Conservation (phyloP, 2,113 vertebrate genomes). For the Jacana jacana region DNA sequence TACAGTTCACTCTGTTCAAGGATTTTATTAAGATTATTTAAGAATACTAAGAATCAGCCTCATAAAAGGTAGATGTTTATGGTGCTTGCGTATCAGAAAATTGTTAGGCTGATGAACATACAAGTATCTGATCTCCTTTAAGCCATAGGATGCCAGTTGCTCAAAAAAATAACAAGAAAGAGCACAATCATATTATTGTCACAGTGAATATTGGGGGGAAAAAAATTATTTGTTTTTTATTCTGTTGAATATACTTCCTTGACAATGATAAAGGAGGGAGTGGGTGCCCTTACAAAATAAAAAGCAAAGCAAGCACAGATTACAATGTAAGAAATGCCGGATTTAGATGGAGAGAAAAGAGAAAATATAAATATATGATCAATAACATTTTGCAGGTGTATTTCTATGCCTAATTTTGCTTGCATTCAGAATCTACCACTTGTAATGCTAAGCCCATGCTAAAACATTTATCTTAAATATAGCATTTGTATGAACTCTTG, state of each 20-base stretch:
- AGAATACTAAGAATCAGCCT: neutral
- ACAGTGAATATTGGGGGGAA: neutral
- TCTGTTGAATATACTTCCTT: neutral
- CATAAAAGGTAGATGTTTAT: rapidly evolving
- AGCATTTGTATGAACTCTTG: neutral
- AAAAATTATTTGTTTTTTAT: neutral
- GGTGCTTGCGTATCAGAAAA: neutral
- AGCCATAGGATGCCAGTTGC: neutral
- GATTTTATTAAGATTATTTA: neutral
- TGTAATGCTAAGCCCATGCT: neutral
- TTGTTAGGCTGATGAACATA: neutral
- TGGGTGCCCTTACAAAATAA: neutral
- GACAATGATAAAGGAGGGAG: neutral
- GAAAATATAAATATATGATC: neutral
- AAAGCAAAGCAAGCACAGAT: neutral
- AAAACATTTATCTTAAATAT: neutral
- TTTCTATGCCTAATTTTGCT: neutral
- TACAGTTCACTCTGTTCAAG: neutral
- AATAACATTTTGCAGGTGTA: neutral
- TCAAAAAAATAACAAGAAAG: neutral
- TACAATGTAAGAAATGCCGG: neutral
- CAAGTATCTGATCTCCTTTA: neutral
- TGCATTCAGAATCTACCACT: neutral
- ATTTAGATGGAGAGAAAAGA: neutral
- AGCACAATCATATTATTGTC: neutral